Conservation (phyloP, 2,888 invertebrate genomes). For the Timema cristinae region DNA sequence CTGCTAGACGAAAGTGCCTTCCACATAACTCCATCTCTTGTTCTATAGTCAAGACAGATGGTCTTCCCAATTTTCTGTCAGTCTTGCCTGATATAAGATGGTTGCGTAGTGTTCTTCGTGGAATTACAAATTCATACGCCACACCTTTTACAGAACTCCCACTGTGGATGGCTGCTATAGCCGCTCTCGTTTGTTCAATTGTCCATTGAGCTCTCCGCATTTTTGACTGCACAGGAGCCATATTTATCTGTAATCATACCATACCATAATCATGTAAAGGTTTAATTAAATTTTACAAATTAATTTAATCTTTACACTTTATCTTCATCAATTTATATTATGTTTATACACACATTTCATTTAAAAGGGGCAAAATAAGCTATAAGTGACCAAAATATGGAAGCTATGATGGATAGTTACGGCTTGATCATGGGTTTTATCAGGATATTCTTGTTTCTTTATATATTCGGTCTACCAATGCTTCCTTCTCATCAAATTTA, state of each 20-base stretch:
- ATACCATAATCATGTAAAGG: not conserved
- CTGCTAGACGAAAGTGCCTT: constrained; percentile 11
- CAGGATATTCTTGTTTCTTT: no score
- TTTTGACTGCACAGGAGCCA: constrained; percentile 9
- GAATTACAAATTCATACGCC: constrained; percentile 9
- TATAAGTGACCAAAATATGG: no score
- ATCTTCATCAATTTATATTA: no score
- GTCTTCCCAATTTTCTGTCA: constrained; percentile 9
- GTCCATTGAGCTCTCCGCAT: constrained; percentile 12
- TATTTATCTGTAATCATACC: constrained; percentile 9
- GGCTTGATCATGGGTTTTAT: no score
- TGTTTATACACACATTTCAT: no score
- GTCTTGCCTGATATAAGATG: not conserved
- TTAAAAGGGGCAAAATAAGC: no score
- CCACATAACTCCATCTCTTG: constrained; percentile 10
- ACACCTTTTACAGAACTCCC: constrained; percentile 14
- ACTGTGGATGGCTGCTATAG: constrained; percentile 7
- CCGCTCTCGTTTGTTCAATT: not conserved
- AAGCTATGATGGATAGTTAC: no score
- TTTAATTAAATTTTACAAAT: no score
- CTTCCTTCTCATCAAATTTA: no score
- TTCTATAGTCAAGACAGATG: constrained; percentile 9
- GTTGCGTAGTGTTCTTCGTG: not conserved
- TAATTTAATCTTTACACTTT: no score
- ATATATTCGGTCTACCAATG: no score